A percentile compares a stretch with the other conserved stretches of the same genome.
Conservation (phyloP, 2,797 vertebrate genomes). For the Halcyon chelicuti region DNA sequence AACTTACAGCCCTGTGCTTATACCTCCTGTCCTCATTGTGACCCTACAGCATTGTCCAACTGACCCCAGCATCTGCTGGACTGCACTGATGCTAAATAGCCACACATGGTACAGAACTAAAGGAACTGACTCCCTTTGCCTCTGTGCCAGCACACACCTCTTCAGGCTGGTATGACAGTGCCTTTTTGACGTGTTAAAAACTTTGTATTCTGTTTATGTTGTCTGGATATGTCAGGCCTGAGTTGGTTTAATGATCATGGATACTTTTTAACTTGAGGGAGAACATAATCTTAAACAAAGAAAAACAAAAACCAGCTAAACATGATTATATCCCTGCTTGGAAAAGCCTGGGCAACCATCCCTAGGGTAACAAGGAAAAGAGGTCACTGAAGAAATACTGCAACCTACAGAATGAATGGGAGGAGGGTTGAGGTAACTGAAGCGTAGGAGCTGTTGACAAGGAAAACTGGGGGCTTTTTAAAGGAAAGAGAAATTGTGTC, state of each 20-base stretch:
- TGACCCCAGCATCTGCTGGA: background rate
- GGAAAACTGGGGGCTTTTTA: background rate
- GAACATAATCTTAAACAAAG: constrained; percentile 12
- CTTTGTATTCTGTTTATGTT: background rate
- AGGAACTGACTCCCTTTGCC: background rate
- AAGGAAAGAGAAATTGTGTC: background rate
- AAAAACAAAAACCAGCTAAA: constrained; percentile 12
- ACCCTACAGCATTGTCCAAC: background rate
- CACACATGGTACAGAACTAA: fast-evolving
- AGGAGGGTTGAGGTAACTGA: constrained; percentile 3
- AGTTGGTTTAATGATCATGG: background rate
- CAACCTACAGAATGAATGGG: constrained; percentile 4
- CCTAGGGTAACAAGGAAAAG: constrained; percentile 51
- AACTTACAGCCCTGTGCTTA: background rate
- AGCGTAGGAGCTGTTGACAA: background rate
- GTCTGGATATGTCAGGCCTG: background rate
- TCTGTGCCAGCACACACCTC: background rate
- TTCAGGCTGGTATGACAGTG: background rate
- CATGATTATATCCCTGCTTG: constrained; percentile 48
- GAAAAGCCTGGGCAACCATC: constrained; percentile 51
- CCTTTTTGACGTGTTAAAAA: background rate
- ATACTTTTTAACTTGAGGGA: constrained; percentile 23
- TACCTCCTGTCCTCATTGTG: fast-evolving
- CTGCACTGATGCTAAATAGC: background rate
- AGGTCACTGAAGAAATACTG: constrained; percentile 28